Conservation (phyloP, 2,113 vertebrate species). For the Montifringilla adamsi region DNA sequence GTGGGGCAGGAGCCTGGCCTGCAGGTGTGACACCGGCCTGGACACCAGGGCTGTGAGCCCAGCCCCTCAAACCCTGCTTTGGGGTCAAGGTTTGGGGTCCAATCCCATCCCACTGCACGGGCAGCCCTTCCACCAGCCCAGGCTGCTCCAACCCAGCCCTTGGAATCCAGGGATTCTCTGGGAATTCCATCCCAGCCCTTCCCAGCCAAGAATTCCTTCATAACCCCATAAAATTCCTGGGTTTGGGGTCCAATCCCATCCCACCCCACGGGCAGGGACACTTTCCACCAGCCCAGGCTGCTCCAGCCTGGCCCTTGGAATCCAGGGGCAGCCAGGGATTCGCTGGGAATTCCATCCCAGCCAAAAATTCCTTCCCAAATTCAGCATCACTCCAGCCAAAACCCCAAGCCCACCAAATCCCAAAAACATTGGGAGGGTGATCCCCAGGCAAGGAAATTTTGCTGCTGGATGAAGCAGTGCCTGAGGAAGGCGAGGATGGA, state of each 20-base stretch:
- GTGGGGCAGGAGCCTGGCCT: too few species aligned
- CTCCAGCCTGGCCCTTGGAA: background rate
- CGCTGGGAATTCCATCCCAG: background rate
- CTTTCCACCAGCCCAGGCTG: background rate
- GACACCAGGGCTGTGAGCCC: background rate
- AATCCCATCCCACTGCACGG: background rate
- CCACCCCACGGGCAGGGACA: too few species aligned
- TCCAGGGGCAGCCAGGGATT: background rate
- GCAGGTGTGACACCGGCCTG: background rate
- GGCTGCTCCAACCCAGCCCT: background rate
- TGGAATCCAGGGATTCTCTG: background rate
- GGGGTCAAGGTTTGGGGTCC: background rate
- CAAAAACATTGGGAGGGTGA: rapidly evolving
- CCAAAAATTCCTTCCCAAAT: background rate
- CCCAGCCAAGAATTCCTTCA: background rate
- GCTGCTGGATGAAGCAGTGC: background rate
- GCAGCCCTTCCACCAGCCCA: background rate
- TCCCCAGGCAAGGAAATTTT: rapidly evolving
- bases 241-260: too few species aligned
- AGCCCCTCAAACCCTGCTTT: background rate
- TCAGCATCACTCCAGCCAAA: rapidly evolving
- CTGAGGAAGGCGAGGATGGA: background rate
- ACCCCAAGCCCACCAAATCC: background rate
- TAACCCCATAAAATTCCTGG: background rate
- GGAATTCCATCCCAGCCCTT: background rate